A percentile compares a stretch with the other conserved stretches of the same genome.
Evolutionary conservation across 1,140 invertebrate genomes (phyloP).

Genomic region (Lepidurus couesii): DNA sequence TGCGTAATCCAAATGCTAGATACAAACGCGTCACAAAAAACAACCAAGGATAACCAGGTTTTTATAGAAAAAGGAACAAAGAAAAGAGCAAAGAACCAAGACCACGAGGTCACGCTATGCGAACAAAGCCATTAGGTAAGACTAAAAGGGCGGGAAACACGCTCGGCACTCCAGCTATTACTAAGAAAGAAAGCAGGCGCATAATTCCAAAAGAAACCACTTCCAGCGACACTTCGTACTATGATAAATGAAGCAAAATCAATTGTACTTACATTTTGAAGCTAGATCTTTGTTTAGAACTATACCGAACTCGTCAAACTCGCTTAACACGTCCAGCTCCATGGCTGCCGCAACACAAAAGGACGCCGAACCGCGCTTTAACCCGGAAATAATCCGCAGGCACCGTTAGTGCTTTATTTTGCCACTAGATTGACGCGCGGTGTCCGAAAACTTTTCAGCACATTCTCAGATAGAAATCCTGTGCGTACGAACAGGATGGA

Average conservation of each 20-base stretch:
- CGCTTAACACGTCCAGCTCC: neutral
- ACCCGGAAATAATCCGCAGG: conserved; percentile 20
- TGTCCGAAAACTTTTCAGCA: neutral
- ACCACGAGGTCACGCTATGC: conserved; percentile 9
- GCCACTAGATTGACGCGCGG: neutral
- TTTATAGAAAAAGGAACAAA: neutral
- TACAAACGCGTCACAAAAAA: neutral
- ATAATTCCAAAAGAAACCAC: too few species aligned
- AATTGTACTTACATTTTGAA: neutral
- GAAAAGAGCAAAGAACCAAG: neutral
- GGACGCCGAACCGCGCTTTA: conserved; percentile 3
- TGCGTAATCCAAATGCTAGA: neutral
- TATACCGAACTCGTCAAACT: neutral
- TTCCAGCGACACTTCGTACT: too few species aligned
- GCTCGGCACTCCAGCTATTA: neutral
- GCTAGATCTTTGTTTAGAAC: neutral
- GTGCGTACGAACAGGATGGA: too few species aligned
- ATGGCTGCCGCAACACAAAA: conserved; percentile 16
- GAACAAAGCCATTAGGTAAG: conserved; percentile 22
- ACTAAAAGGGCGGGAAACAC: conserved; percentile 6
- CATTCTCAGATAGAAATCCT: too few species aligned
- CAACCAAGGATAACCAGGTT: neutral
- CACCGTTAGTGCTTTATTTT: neutral
- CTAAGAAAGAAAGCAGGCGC: too few species aligned
- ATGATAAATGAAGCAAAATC: neutral